Evolutionary conservation across 2,113 vertebrate genomes (phyloP).

Genomic region (Amia ocellicauda): DNA sequence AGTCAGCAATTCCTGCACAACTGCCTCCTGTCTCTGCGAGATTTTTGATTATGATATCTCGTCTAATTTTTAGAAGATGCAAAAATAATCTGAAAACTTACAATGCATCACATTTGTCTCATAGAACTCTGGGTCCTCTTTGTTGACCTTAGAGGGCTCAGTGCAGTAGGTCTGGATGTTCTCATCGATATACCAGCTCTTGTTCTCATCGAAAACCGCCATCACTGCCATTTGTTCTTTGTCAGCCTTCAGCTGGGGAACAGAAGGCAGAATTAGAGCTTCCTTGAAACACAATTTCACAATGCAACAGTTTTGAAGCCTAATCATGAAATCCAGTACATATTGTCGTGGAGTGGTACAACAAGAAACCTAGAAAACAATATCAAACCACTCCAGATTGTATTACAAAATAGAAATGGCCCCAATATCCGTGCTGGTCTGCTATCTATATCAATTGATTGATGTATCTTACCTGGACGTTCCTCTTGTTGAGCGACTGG

Average conservation of each 20-base stretch:
- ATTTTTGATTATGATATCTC: too few relatives aligned
- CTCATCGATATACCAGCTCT: conserved; percentile 92
- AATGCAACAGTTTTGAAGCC: too few relatives aligned
- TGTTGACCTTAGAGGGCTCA: conserved; percentile 68
- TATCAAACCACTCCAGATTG: too few relatives aligned
- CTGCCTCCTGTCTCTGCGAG: too few relatives aligned
- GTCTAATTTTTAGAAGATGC: too few relatives aligned
- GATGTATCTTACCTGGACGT: conserved; percentile 77
- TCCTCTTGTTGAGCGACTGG: conserved; percentile 78
- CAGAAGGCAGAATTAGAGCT: conserved; percentile 12
- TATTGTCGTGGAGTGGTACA: too few relatives aligned
- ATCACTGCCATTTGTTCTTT: conserved; percentile 84
- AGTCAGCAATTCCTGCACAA: too few relatives aligned
- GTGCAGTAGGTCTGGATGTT: conserved; percentile 78
- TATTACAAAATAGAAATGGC: too few relatives aligned
- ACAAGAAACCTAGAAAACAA: too few relatives aligned
- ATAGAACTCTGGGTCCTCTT: conserved; percentile 77
- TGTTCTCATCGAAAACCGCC: conserved; percentile 90
- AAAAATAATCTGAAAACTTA: conserved; percentile 61
- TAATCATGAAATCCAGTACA: too few relatives aligned
- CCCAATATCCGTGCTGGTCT: too few relatives aligned
- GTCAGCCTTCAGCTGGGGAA: conserved; percentile 79
- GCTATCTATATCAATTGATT: too few relatives aligned
- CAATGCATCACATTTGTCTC: conserved; percentile 91
- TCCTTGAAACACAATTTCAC: not conserved